Conservation (phyloP, 2,888 invertebrate species). For the Ornithoptera alexandrae region DNA sequence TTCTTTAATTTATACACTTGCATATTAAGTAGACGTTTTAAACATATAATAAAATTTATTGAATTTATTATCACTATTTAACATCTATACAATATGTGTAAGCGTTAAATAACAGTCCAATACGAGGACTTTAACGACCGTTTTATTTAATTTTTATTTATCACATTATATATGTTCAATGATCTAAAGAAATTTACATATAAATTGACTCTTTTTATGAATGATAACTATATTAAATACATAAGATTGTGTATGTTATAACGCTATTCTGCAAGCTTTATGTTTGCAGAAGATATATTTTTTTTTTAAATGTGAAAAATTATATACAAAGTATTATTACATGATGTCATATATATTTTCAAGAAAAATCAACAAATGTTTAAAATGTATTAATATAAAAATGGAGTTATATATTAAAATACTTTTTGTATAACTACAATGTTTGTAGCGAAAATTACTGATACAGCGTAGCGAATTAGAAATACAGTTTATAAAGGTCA, state of each 20-base stretch:
- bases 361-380: too few species aligned
- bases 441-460: too few species aligned
- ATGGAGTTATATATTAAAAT: not conserved
- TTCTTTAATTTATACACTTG: constrained; percentile 15
- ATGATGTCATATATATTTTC: too few species aligned
- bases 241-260: constrained; percentile 20
- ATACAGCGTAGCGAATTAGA: too few species aligned
- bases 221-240: constrained; percentile 22
- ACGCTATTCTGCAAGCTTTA: constrained; percentile 23
- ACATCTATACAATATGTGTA: not conserved
- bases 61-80: not conserved
- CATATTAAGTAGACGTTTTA: constrained; percentile 13
- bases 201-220: constrained; percentile 5
- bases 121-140: not conserved
- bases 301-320: not conserved
- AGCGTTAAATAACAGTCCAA: not conserved
- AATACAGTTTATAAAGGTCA: too few species aligned
- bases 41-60: constrained; percentile 14
- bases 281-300: not conserved
- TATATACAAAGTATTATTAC: not conserved
- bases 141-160: not conserved
- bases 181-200: not conserved
- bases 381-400: not conserved
- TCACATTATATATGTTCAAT: not conserved
- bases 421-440: not conserved